Conservation (phyloP, 2,113 vertebrate species). For the Melanerpes formicivorus region DNA sequence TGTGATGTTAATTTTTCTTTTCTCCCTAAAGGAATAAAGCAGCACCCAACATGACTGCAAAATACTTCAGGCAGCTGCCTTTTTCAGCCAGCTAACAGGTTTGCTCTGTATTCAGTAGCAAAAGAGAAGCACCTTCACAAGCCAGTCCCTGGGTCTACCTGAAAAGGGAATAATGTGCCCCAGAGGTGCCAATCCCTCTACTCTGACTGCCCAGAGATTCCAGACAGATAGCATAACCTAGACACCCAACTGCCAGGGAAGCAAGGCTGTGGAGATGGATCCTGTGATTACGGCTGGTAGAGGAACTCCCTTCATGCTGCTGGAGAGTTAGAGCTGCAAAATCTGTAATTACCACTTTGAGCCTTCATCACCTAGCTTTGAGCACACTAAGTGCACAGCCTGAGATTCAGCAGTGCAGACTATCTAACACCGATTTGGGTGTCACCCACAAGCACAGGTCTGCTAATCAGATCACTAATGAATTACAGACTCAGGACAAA, state of each 20-base stretch:
- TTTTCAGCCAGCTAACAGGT: background rate
- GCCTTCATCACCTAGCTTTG: background rate
- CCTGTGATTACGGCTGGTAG: background rate
- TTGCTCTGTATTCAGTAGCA: background rate
- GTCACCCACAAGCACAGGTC: background rate
- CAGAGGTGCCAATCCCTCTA: constrained; percentile 57
- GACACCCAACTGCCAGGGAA: constrained; percentile 17
- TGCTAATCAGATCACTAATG: background rate
- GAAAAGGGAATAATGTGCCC: constrained; percentile 30
- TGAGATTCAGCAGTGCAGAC: background rate
- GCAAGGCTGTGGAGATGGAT: background rate
- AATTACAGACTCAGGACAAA: background rate
- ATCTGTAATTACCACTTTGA: background rate
- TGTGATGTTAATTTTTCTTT: background rate
- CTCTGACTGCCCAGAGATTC: constrained; percentile 32
- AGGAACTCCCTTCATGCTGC: background rate
- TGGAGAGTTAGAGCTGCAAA: background rate
- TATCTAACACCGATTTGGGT: background rate
- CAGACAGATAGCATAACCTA: constrained; percentile 53
- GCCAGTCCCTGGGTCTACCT: background rate
- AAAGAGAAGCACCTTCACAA: background rate
- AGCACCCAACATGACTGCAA: background rate
- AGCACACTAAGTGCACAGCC: background rate
- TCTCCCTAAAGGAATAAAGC: background rate
- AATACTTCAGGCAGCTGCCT: background rate